These are phyloP conservation scores for Herpetotheres cachinnans DNA, from an alignment of 2,113 vertebrate genomes.

Conservation along the genomic window DNA sequence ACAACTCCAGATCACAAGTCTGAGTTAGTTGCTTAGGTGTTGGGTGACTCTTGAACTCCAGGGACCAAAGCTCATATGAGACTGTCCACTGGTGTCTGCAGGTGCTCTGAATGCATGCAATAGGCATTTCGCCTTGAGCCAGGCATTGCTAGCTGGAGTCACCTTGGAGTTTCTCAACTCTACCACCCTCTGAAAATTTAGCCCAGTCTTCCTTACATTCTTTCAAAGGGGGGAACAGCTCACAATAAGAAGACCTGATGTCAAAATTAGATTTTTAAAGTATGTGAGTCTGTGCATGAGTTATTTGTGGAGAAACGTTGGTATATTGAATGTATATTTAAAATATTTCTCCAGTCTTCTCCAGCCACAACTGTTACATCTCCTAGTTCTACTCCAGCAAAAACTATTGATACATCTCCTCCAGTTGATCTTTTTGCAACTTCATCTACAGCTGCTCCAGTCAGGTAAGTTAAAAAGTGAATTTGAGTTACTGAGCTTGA, in stretches of 20 bases:
- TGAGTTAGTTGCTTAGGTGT: background rate
- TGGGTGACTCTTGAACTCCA: background rate
- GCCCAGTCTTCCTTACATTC: background rate
- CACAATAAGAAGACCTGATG: background rate
- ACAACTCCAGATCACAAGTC: background rate
- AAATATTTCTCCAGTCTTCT: conserved; percentile 79
- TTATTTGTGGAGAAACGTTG: background rate
- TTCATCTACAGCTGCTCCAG: conserved; percentile 73
- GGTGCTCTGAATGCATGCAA: background rate
- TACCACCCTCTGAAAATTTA: background rate
- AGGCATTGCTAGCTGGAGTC: background rate
- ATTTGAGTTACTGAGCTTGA: background rate
- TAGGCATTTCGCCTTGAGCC: background rate
- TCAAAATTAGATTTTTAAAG: background rate
- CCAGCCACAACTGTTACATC: conserved; percentile 86
- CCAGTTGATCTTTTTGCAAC: conserved; percentile 89
- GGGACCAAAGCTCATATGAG: background rate
- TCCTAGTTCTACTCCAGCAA: conserved; percentile 90
- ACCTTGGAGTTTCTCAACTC: background rate
- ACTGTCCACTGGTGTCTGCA: background rate
- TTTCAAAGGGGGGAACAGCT: background rate
- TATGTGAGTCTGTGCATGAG: background rate
- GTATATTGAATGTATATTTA: background rate
- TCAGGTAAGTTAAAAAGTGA: conserved; percentile 67
- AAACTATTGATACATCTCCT: conserved; percentile 88